Evolutionary conservation across 2,113 vertebrate genomes (phyloP), one percentile per base, ranked within the genome.

Genomic region (Columbina picui): DNA sequence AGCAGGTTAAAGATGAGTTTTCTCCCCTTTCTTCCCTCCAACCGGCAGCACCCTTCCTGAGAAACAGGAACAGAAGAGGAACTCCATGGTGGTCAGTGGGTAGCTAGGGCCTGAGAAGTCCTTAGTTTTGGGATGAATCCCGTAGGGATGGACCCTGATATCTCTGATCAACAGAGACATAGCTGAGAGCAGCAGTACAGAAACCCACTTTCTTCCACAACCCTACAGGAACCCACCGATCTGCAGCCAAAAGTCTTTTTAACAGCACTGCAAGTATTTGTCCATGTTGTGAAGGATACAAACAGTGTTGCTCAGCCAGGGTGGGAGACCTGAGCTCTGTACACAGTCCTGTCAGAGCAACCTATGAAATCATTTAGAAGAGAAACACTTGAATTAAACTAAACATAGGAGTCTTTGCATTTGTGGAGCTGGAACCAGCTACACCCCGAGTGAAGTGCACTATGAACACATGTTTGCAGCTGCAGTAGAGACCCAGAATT

Each of bases 1-100:
- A 84, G 11, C 41, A 75, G 32, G 5, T 29, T 64, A 30, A 60
- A 45, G 36, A 19, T 6, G 2, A 20, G 12, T 20, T 80, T 91
- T 41, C 20, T 17, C 5, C 41, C 5, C 65, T 45, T 1, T 68
- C 36, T 65, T 60, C 16, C 27, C 5, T 85, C 34, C 43, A 89
- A 1, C 26, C 55, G 14, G 30, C 43, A 91, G 45, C 34, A 76
- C 7, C 2, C 11, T 67, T 80, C 14, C 39, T n/a, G 10, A n/a
- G 10, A 70, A 69, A 69, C 36, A 84, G n/a, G 27, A 73, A 36
- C 17, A 69, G 39, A 63, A 30, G 23, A 39, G 14, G 25, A 79
- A 45, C 3, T 1, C 11, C 14, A 1, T 4, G 9, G 63, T 26
- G 19, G 14, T 41, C 3, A 3, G 12, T 12, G 22, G 17, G 8